Evolutionary conservation across 2,797 vertebrate genomes (phyloP).

Genomic region (Cheirogaleus major): DNA sequence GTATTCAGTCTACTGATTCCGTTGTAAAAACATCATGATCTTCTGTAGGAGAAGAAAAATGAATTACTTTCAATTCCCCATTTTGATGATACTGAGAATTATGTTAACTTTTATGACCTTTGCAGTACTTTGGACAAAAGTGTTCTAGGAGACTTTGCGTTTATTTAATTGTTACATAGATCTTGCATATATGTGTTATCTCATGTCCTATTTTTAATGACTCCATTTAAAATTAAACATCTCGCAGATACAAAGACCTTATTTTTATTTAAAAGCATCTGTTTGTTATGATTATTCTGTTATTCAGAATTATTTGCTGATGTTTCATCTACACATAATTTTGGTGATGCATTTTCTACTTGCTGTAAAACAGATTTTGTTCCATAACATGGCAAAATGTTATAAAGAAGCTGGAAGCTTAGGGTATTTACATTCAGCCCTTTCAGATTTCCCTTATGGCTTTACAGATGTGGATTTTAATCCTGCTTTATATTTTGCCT

Average conservation of each 20-base stretch:
- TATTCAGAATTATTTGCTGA: not conserved
- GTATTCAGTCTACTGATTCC: not conserved
- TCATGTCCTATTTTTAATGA: constrained; percentile 1
- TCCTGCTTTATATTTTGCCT: constrained; percentile 62
- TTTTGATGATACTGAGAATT: not conserved
- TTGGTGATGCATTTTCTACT: not conserved
- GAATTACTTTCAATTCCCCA: not conserved
- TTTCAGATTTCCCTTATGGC: constrained; percentile 49
- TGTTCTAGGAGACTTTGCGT: not conserved
- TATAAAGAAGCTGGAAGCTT: constrained; percentile 7
- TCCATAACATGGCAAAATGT: constrained; percentile 16
- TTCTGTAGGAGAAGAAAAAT: constrained; percentile 1
- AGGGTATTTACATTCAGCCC: not conserved
- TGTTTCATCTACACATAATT: not conserved
- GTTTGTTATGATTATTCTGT: not conserved
- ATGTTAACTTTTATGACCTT: not conserved
- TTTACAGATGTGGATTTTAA: constrained; percentile 64
- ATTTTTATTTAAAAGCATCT: constrained; percentile 21
- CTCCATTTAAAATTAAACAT: not conserved
- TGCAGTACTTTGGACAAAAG: not conserved
- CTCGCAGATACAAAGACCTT: not conserved
- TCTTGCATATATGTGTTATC: not conserved
- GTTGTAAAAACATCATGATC: not conserved
- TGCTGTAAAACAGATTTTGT: not conserved
- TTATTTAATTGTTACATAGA: not conserved